phyloP scores from a whole-genome alignment of 2,888 invertebrate species.

The Gandaritis pyraliata region DNA sequence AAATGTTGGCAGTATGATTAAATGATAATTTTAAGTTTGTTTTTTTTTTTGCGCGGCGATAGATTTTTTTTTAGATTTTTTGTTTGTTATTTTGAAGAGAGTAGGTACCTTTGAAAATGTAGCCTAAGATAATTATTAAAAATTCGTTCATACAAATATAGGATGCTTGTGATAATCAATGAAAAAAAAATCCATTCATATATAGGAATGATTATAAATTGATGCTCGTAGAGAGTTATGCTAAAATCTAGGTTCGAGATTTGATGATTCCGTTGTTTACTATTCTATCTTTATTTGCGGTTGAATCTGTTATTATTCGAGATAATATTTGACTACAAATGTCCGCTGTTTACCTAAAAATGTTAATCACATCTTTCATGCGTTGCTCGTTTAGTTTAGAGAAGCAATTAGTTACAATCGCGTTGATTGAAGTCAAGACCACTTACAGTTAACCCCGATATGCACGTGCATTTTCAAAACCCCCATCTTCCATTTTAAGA shows the following conservation, averaged over 20 bases:
- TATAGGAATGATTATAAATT: too few species aligned
- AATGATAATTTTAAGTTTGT: conserved; percentile 27
- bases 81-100: conserved; percentile 16
- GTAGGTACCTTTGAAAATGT: conserved; percentile 11
- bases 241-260: too few species aligned
- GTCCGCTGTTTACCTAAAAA: too few species aligned
- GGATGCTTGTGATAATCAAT: not conserved
- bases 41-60: conserved; percentile 34
- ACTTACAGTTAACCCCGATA: conserved; percentile 11
- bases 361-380: too few species aligned
- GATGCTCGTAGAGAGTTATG: too few species aligned
- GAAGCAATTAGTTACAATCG: conserved; percentile 12
- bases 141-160: not conserved
- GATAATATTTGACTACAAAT: too few species aligned
- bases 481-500: not conserved
- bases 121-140: conserved; percentile 1
- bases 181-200: not conserved
- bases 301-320: too few species aligned
- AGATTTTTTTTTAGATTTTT: conserved; percentile 35
- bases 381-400: not conserved
- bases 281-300: too few species aligned
- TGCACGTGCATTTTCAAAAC: conserved; percentile 5
- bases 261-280: too few species aligned
- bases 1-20: conserved; percentile 33
- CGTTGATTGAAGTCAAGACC: conserved; percentile 11